Base-by-base conservation (phyloP, 2,797 vertebrate genomes). In the Catostomus latipinnis region DNA sequence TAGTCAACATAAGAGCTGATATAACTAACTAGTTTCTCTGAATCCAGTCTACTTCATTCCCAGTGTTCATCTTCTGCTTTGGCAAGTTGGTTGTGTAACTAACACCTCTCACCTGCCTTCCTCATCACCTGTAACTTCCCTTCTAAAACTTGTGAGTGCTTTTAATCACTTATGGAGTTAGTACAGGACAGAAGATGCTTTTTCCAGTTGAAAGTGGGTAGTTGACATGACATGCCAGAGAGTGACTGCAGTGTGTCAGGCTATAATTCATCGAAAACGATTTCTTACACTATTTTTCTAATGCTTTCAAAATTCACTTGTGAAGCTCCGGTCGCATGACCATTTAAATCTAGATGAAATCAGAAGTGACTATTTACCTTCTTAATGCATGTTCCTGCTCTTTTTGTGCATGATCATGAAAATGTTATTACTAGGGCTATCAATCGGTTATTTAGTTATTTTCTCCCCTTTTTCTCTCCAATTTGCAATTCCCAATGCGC, bases 1-100 rank as follows among this genome's bases (percentile, higher is more conserved):
- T 34, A 34, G 56, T 61, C 66, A 13, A 8, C 43, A 67, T 67
- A 57, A 69, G n/a, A 61, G 49, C 76, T 61, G 48, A 16, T 77
- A 45, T 34, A 77, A 61, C 75, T 53, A 53, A 68, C 13, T 8
- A 45, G 56, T 52, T 62, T 71, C 2, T 43, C 8, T 9, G n/a
- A 62, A 11, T 7, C 12, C 8, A 58, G 5, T 0, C n/a, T 58
- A n/a, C 45, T 68, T 68, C 34, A 10, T 68, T 13, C 12, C 4
- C 63, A 11, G 11, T 43, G 11, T 8, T 18, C 18, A 57, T 14
- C 50, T 57, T 5, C 10, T 56, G 53, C 45, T 58, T 57, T 58
- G 43, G 18, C 16, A 46, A 49, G 12, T 4, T 58, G 53, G 14
- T 58, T 56, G 14, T 45, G 18, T 13, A 58, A 49, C 16, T 49